A percentile compares a stretch with the other conserved stretches of the same genome.
Conservation (phyloP, 2,113 vertebrate species). For the Antechinus stuartii region DNA sequence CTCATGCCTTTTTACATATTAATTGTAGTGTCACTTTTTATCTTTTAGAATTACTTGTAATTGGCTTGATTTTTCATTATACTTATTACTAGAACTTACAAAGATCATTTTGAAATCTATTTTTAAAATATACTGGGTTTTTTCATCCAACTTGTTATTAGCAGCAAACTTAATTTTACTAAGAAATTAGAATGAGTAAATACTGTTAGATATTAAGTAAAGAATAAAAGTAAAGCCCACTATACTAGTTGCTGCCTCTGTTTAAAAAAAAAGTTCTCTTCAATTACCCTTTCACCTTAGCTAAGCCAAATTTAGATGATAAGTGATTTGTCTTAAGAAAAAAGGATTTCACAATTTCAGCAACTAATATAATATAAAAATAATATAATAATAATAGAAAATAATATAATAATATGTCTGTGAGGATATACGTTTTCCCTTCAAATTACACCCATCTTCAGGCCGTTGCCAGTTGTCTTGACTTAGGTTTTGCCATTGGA, state of each 20-base stretch:
- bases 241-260: not conserved
- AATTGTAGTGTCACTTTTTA: not conserved
- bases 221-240: not conserved
- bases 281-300: not conserved
- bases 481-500: not conserved
- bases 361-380: not conserved
- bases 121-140: not conserved
- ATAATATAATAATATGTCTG: not conserved
- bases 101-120: not conserved
- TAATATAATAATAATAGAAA: too few relatives aligned
- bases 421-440: not conserved
- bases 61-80: not conserved
- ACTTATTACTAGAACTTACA: not conserved
- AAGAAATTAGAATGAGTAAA: not conserved
- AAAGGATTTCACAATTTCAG: not conserved
- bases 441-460: not conserved
- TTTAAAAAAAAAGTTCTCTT: not conserved
- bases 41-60: not conserved
- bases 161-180: not conserved
- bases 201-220: not conserved
- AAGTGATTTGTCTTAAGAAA: not conserved
- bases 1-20: not conserved
- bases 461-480: not conserved
- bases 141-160: not conserved
- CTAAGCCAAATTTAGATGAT: not conserved